phyloP scores from a whole-genome alignment of 2,113 vertebrate species.

The Albula goreensis region DNA sequence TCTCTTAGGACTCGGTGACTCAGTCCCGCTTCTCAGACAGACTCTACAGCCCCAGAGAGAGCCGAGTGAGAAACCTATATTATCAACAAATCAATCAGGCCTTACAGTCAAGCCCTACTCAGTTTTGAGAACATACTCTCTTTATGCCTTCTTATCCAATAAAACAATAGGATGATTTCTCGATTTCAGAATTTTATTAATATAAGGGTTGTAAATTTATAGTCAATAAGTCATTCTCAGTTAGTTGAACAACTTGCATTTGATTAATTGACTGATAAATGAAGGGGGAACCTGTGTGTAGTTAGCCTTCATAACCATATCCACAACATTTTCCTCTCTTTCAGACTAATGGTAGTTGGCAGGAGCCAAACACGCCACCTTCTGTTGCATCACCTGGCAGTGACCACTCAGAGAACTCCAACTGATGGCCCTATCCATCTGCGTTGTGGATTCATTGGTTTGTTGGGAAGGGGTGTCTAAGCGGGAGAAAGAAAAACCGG shows the following conservation, averaged over 20 bases:
- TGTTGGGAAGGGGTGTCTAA: conserved; percentile 40
- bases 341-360: conserved; percentile 85
- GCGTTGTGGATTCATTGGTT: conserved; percentile 12
- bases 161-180: too few species aligned
- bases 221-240: too few species aligned
- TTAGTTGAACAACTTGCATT: too few species aligned
- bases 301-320: neutral
- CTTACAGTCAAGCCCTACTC: too few species aligned
- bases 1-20: conserved; percentile 54
- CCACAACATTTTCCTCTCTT: neutral
- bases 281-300: neutral
- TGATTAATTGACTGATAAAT: neutral
- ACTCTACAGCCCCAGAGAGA: conserved; percentile 73
- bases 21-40: conserved; percentile 69
- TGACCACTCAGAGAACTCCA: conserved; percentile 85
- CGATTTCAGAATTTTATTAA: too few species aligned
- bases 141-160: too few species aligned
- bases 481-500: conserved; percentile 50
- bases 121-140: too few species aligned
- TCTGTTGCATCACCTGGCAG: conserved; percentile 80
- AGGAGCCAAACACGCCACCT: conserved; percentile 78
- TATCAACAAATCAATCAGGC: neutral
- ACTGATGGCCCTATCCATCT: conserved; percentile 68
- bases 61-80: conserved; percentile 58
- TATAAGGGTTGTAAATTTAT: too few species aligned